Percentiles rank a stretch among this genome's conserved stretches.
These are phyloP conservation scores for Geotrupes spiniger DNA, from an alignment of 2,888 invertebrate genomes.

Conservation along the genomic window DNA sequence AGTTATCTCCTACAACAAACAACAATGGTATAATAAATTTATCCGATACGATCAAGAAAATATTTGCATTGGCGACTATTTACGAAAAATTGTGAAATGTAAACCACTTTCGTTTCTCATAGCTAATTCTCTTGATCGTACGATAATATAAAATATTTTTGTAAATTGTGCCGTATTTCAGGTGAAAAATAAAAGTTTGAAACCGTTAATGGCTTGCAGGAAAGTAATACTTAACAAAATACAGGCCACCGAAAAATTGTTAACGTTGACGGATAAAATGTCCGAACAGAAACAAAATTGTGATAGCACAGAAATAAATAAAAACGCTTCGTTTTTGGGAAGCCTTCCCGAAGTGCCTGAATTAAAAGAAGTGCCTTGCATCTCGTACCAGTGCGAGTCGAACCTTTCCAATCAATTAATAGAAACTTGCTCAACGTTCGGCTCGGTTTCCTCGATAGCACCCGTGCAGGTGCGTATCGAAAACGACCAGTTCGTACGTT, in stretches of 20 bases:
- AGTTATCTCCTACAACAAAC: slow-evolving; percentile 35
- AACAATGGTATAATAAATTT: slow-evolving; percentile 28
- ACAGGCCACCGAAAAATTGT: slow-evolving; percentile 41
- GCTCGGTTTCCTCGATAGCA: slow-evolving; percentile 40
- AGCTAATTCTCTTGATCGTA: slow-evolving; percentile 1
- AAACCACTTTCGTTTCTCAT: background rate
- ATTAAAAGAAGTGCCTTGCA: slow-evolving; percentile 55
- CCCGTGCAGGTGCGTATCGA: slow-evolving; percentile 40
- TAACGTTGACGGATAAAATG: slow-evolving; percentile 37
- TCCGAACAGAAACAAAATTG: background rate
- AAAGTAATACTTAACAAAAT: slow-evolving; percentile 46
- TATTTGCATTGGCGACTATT: no score
- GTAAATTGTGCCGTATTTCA: slow-evolving; percentile 22
- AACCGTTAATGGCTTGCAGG: slow-evolving; percentile 47
- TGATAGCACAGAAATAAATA: slow-evolving; percentile 35
- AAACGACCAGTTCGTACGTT: no score
- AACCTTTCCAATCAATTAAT: slow-evolving; percentile 35
- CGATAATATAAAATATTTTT: slow-evolving; percentile 2
- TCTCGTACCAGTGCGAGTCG: slow-evolving; percentile 52
- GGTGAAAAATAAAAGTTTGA: slow-evolving; percentile 43
- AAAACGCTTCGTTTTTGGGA: slow-evolving; percentile 42
- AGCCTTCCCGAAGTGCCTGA: slow-evolving; percentile 58
- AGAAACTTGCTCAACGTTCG: slow-evolving; percentile 36
- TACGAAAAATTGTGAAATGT: no score
- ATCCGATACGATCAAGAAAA: background rate